phyloP scores from a whole-genome alignment of 2,113 vertebrate species.

The Seriola rivoliana region DNA sequence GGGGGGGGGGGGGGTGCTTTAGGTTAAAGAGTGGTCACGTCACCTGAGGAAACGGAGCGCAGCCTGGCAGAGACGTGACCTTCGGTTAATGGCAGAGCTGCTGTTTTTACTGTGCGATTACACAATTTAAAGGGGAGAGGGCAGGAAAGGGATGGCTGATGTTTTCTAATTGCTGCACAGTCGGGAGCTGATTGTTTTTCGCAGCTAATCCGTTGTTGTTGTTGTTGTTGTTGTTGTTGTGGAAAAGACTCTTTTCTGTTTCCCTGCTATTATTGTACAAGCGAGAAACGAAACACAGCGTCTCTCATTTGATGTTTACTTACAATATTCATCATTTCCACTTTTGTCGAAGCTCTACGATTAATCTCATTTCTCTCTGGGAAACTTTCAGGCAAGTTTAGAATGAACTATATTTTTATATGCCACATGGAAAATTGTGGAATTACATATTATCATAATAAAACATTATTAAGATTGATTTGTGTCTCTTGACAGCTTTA shows the following conservation, averaged over 20 bases:
- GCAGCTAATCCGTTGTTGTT: constrained; percentile 35
- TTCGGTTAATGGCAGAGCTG: constrained; percentile 58
- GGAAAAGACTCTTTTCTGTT: constrained; percentile 62
- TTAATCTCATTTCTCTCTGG: too few species aligned
- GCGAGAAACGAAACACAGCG: not conserved
- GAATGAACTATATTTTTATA: not conserved
- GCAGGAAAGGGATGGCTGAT: constrained; percentile 15
- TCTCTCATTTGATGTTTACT: not conserved
- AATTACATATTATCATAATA: not conserved
- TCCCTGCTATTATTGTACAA: constrained; percentile 38
- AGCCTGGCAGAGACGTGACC: constrained; percentile 52
- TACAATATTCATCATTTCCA: not conserved
- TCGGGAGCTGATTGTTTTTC: constrained; percentile 48
- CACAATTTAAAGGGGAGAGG: constrained; percentile 41
- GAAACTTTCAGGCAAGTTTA: too few species aligned
- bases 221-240: constrained; percentile 58
- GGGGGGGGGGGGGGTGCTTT: not conserved
- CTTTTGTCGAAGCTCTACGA: not conserved
- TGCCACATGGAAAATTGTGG: not conserved
- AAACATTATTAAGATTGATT: too few species aligned
- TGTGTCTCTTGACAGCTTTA: too few species aligned
- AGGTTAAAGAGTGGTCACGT: constrained; percentile 6
- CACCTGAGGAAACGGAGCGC: constrained; percentile 49
- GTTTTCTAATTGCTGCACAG: constrained; percentile 34
- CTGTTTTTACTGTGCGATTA: constrained; percentile 75